Base-by-base conservation (phyloP, 2,888 invertebrate genomes). In the Coelopa pilipes region DNA sequence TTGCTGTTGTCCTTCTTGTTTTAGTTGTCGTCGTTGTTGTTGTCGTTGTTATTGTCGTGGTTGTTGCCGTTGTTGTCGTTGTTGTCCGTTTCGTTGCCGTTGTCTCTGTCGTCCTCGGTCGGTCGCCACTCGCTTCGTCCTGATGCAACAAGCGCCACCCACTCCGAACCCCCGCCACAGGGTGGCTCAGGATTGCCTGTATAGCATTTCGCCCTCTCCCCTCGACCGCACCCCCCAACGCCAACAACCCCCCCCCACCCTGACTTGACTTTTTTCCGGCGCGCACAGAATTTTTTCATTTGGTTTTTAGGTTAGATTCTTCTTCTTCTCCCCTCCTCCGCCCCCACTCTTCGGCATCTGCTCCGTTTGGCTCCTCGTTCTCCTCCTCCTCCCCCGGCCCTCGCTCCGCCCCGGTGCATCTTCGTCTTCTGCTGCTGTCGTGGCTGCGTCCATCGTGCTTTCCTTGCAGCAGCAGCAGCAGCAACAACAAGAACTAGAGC, bases 241-340 rank as follows among this genome's bases (percentile, higher is more conserved):
- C n/a, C n/a, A n/a, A n/a, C n/a, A n/a, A n/a, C n/a, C n/a, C n/a
- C n/a, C n/a, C n/a, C n/a, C n/a, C n/a, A n/a, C n/a, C n/a, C n/a
- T n/a, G n/a, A n/a, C n/a, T n/a, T n/a, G n/a, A 19, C 17, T 47
- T 59, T 17, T 50, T 45, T 63, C 55, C 53, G 17, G 34, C 45
- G 13, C 66, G 73, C 74, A 76, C 59, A 75, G 78, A 79, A 82
- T 84, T 83, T 83, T 83, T 83, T 84, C 84, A 79, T 82, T 79
- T 78, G 79, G 83, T 83, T 83, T 83, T 83, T 83, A 83, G 84
- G 84, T 83, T 83, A 83, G 80, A 17, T 65, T 47, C 17, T 65
- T 47, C 13, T 24, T 68, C 63, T 70, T 55, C 72, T 57, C 63
- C 76, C 70, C 63, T 71, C 63, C 57, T 72, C 34, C 70, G 13